phyloP scores from a whole-genome alignment of 2,797 vertebrate genomes.

The Thalassophryne amazonica region DNA sequence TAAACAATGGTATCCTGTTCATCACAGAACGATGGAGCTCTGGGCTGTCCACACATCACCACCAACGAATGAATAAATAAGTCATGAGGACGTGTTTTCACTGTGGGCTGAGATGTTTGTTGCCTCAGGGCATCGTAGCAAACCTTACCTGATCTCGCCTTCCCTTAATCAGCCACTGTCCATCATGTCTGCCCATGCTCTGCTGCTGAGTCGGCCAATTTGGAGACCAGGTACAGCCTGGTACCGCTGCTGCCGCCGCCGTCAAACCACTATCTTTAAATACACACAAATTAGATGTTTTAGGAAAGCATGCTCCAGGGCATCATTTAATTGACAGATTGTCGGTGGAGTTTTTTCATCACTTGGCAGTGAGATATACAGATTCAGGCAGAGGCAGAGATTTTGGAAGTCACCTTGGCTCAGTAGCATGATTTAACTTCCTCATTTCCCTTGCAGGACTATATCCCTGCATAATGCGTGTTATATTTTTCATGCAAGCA shows the following conservation, averaged over 20 bases:
- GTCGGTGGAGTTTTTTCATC: slow-evolving; percentile 15
- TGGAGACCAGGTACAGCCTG: slow-evolving; percentile 10
- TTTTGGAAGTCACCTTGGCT: slow-evolving; percentile 45
- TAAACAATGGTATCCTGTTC: slow-evolving; percentile 50
- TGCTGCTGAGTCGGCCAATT: slow-evolving; percentile 30
- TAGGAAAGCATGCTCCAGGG: slow-evolving; percentile 60
- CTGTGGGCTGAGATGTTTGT: slow-evolving; percentile 50
- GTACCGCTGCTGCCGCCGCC: slow-evolving; percentile 4
- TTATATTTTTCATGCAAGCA: slow-evolving; percentile 3
- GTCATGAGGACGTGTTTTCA: slow-evolving; percentile 39
- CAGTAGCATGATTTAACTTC: slow-evolving; percentile 8
- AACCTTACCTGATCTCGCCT: slow-evolving; percentile 50
- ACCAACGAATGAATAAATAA: slow-evolving; percentile 58
- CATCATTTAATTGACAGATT: slow-evolving; percentile 70
- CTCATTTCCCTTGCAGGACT: neutral
- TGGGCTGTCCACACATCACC: slow-evolving; percentile 57
- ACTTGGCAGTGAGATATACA: slow-evolving; percentile 19
- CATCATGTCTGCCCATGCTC: slow-evolving; percentile 47
- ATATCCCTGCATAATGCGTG: neutral
- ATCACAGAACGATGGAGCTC: slow-evolving; percentile 8
- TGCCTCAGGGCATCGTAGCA: slow-evolving; percentile 51
- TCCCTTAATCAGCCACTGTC: slow-evolving; percentile 72
- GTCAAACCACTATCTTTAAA: slow-evolving; percentile 42
- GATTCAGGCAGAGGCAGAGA: slow-evolving; percentile 2
- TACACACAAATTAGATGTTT: slow-evolving; percentile 61